Evolutionary conservation across 2,797 vertebrate species (phyloP), one percentile per base, ranked within the genome.

Genomic region (Phylloscopus collybita): DNA sequence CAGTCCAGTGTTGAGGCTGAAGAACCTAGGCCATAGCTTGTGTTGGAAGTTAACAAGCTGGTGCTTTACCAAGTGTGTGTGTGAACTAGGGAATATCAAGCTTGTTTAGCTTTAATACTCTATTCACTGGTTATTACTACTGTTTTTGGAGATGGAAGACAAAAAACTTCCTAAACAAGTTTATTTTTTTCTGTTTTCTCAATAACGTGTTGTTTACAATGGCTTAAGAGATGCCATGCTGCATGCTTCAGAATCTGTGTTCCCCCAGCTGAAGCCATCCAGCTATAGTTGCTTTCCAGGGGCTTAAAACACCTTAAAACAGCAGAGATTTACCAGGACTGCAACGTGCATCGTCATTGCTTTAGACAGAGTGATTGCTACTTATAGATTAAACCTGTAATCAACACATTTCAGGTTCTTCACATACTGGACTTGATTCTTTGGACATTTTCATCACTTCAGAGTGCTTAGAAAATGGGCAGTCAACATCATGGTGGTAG

Each of bases 261-360:
- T 90, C 27, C 22, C 30, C 20, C 17, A 64, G 32, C 66, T 59
- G 87, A 86, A 88, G 53, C 27, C 56, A 17, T 65, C 36, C 29
- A 26, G 12, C 51, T 88, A 36, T 25, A 21, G 6, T 80, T 91
- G 62, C 54, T 90, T 90, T 95, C 59, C 70, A 79, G 73, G n/a
- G 29, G 12, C 36, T 87, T 84, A 65, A 75, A 93, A 40, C 32
- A 69, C 17, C 34, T 25, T 10, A 13, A 34, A 34, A 34, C 49
- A 51, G 20, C 17, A 57, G 61, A 71, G 56, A 51, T 78, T 60
- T 66, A 69, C 30, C 30, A 49, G 45, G 64, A 25, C 49, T 67
- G 34, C 0, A 4, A 23, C 51, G 30, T 47, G 50, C 25, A 38
- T 32, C 0, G 0, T 51, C 13, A 9, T 59, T 73, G n/a, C 47